Percentiles rank a stretch among this genome's conserved stretches.
Conservation (phyloP, 2,113 vertebrate species). For the Nematolebias whitei region DNA sequence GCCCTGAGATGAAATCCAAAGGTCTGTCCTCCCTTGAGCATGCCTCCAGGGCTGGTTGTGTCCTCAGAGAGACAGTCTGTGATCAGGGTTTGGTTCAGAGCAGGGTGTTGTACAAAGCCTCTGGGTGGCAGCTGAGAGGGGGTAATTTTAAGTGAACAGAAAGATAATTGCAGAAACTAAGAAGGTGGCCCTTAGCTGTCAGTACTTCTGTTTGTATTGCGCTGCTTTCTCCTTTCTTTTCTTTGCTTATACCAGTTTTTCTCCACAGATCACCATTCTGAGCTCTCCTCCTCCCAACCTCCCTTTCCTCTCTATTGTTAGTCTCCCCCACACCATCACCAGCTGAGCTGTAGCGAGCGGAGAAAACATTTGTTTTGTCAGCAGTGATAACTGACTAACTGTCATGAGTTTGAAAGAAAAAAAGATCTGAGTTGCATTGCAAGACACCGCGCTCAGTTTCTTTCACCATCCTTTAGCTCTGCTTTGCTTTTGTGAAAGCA, state of each 20-base stretch:
- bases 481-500: slow-evolving; percentile 6
- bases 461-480: not conserved
- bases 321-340: slow-evolving; percentile 39
- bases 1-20: slow-evolving; percentile 40
- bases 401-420: slow-evolving; percentile 57
- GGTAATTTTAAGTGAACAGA: slow-evolving; percentile 22
- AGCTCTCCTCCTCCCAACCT: slow-evolving; percentile 2
- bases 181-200: not conserved
- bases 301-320: slow-evolving; percentile 11
- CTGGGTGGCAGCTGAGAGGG: slow-evolving; percentile 2
- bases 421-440: slow-evolving; percentile 33
- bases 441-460: slow-evolving; percentile 27
- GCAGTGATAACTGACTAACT: slow-evolving; percentile 68
- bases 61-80: slow-evolving; percentile 58
- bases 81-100: slow-evolving; percentile 55
- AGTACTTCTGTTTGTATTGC: not conserved
- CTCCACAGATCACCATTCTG: slow-evolving; percentile 22
- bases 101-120: slow-evolving; percentile 14
- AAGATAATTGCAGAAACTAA: slow-evolving; percentile 8
- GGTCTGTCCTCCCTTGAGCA: slow-evolving; percentile 48
- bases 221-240: slow-evolving; percentile 11
- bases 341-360: slow-evolving; percentile 42
- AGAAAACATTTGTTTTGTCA: slow-evolving; percentile 71
- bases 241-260: slow-evolving; percentile 18
- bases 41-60: slow-evolving; percentile 63